These are phyloP conservation scores for Pelmatolapia mariae DNA, from an alignment of 2,113 vertebrate species.

Conservation along the genomic window DNA sequence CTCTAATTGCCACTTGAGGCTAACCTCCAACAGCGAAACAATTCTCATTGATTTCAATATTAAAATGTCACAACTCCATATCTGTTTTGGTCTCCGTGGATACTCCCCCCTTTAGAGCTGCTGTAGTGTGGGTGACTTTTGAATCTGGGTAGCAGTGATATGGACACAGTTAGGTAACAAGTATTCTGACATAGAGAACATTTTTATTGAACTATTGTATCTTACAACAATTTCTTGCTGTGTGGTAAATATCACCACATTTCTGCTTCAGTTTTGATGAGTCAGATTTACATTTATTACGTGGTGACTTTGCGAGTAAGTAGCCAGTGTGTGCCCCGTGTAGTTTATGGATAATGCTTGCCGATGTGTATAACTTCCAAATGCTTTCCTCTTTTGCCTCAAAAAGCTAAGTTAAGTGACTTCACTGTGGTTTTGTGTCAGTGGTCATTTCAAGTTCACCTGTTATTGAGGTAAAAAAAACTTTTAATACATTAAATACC, in stretches of 20 bases:
- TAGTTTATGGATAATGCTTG: background rate
- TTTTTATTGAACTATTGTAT: background rate
- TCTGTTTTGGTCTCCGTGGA: background rate
- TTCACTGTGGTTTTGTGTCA: background rate
- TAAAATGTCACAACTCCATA: background rate
- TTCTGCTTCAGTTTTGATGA: background rate
- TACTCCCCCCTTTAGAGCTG: background rate
- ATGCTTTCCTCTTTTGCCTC: background rate
- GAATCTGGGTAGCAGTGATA: background rate
- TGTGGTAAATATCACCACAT: background rate
- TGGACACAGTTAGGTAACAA: background rate
- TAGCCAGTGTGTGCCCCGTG: background rate
- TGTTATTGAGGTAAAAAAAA: background rate
- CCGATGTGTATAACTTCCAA: background rate
- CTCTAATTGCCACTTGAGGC: background rate
- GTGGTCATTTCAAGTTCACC: background rate
- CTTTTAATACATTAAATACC: background rate
- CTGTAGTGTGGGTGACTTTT: background rate
- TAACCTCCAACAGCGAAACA: background rate
- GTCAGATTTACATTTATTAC: background rate
- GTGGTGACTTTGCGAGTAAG: background rate
- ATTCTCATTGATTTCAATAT: background rate
- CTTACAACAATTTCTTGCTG: background rate
- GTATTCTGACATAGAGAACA: background rate
- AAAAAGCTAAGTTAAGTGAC: background rate